Base-by-base conservation (phyloP, 2,888 invertebrate genomes). In the Rhamnusium bicolor region DNA sequence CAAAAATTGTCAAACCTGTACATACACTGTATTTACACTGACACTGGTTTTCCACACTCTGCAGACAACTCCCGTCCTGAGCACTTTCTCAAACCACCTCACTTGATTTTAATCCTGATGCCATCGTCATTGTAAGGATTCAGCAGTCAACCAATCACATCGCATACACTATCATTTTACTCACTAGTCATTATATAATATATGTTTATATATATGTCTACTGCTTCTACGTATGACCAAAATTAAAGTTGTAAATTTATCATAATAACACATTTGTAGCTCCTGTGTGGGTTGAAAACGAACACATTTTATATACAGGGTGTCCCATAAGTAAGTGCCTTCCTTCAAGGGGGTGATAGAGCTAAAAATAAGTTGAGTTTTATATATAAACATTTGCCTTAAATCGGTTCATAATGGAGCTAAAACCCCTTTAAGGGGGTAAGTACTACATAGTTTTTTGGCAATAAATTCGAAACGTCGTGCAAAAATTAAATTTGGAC, bases 51-150 rank as follows among this genome's bases (percentile, higher is more conserved):
- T 85, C 85, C 86, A 87, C 88, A 87, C 87, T 61, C 61, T 87
- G 88, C 80, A 79, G 76, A 78, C 72, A 53, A 87, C 87, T 86
- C 88, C 87, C 79, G 87, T 87, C 83, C 85, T 88, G 84, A 88
- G 88, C 88, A 88, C 88, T 85, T 88, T 88, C 86, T 87, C 87
- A 87, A 88, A 88, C 83, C 86, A 86, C 85, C 87, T 88, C 86
- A 88, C 88, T 86, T 88, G 88, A 88, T 88, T 88, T 86, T 88
- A 88, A 88, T 83, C 77, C 83, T 80, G 79, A 80, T 80, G 82
- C 75, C 79, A 77, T 72, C 78, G 81, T 77, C 80, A 73, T 76
- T 74, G 72, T 61, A 68, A 74, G 74, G 77, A 73, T 66, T 72
- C 70, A 77, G 71, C 74, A 68, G 76, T 69, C 74, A 69, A 71